Evolutionary conservation across 1,140 invertebrate genomes (phyloP), one percentile per base, ranked within the genome.

Genomic region (Araneus ventricosus): DNA sequence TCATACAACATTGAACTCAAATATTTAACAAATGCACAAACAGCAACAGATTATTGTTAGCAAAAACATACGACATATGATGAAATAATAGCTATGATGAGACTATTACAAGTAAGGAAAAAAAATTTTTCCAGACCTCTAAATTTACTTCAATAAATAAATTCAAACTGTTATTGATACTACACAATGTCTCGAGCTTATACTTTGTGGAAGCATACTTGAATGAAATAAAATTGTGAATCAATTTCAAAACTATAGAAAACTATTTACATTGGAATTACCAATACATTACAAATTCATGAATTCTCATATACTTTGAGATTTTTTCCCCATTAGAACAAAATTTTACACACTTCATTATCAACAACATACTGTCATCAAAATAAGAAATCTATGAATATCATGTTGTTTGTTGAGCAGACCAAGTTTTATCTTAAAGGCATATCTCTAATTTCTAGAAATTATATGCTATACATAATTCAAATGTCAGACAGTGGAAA

Each of bases 301-400:
- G 45, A 34, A 75, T 34, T 75, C 70, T 37, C 20, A 30, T 75
- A 75, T 75, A 75, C 70, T 75, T 75, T 75, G 70, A 75, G 22
- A 24, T 63, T 63, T n/a, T 70, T 37, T 22, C 34, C 34, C 30
- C 70, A 30, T 22, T 34, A 10, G 24, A 67, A 67, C 27, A 22
- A 75, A 34, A 75, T 75, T 75, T 75, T 75, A 75, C 20, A 22
- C 14, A 34, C 34, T 75, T 34, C 17, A 4, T 4, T n/a, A 67
- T 67, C 27, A 27, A 63, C 27, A 30, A 34, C 70, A 75, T 34
- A 34, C 10, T 34, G 30, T 37, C 70, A 75, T 75, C 30, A 75
- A 75, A 75, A 75, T 75, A 75, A 75, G 27, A 70, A 75, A 34
- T 75, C 70, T 75, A n/a, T 67, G 70, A 75, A 34, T 75, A 75